Evolutionary conservation across 2,888 invertebrate species (phyloP), one percentile per base, ranked within the genome.

Genomic region (Rhogogaster chlorosoma): DNA sequence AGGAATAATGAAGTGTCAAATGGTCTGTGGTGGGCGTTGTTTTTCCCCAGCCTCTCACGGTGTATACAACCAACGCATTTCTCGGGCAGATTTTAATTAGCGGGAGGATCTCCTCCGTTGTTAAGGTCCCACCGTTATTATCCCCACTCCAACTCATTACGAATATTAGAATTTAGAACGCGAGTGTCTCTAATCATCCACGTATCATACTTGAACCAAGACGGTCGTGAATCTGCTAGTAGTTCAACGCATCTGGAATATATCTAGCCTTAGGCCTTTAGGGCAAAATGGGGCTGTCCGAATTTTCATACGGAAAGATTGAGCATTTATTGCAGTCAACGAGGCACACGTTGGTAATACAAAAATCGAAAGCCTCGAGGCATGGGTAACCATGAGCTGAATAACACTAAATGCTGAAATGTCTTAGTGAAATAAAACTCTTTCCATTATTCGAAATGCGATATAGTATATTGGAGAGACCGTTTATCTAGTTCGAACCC

Each of bases 1-100:
- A 83, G 85, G 91, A 91, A 93, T 93, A 93, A 93, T 92, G 93
- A 93, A 93, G 93, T 93, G 93, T 93, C 93, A 93, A 93, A 93
- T 93, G 92, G 93, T 84, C 86, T 85, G 86, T 87, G 89, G 91
- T 91, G 92, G 93, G 92, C 93, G 92, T 91, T 89, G 88, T 89
- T 86, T 88, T 85, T 88, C 88, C 87, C 87, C 87, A 86, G 29
- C 83, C 85, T 85, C 88, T 87, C 86, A 85, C 85, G 83, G 57
- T 49, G 38, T 22, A 53, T 78, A 57, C 67, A 67, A 70, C 38
- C 67, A 89, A 91, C 89, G 87, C 89, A 89, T 91, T 91, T 91
- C 87, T 86, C 85, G 86, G 88, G 88, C 89, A 89, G 90, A 92
- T 92, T 93, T 93, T 93, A 93, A 93, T 93, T 93, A 93, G 91